These are phyloP conservation scores for Acropternis orthonyx DNA, from an alignment of 2,797 vertebrate species.

Conservation along the genomic window DNA sequence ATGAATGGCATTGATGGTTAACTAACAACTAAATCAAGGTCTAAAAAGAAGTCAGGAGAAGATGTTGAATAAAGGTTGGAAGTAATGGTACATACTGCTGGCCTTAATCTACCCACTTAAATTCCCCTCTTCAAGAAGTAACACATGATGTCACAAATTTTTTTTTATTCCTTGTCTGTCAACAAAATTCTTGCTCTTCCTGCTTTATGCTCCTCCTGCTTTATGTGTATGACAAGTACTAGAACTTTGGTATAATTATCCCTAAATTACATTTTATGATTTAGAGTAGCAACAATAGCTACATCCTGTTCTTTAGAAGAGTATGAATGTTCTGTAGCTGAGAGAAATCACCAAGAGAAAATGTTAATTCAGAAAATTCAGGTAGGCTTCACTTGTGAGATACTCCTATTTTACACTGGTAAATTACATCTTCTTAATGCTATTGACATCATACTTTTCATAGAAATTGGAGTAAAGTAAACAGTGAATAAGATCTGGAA, in stretches of 20 bases:
- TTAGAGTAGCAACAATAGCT: not conserved
- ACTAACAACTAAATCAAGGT: not conserved
- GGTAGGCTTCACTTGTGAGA: constrained; percentile 10
- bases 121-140: not conserved
- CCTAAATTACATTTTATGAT: constrained; percentile 33
- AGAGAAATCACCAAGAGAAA: constrained; percentile 16
- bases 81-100: not conserved
- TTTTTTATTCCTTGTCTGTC: not conserved
- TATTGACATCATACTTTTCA: not conserved
- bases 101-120: not conserved
- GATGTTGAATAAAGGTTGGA: not conserved
- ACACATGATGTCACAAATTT: not conserved
- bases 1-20: not conserved
- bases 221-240: not conserved
- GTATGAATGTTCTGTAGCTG: not conserved
- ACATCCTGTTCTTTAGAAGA: not conserved
- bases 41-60: not conserved
- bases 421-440: not conserved
- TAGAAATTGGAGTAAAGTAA: not conserved
- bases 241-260: not conserved
- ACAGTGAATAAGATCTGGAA: not conserved
- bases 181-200: constrained; percentile 30
- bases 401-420: not conserved
- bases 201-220: not conserved
- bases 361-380: constrained; percentile 35